These are phyloP conservation scores for Hylia prasina DNA, from an alignment of 2,113 vertebrate species.

Conservation along the genomic window DNA sequence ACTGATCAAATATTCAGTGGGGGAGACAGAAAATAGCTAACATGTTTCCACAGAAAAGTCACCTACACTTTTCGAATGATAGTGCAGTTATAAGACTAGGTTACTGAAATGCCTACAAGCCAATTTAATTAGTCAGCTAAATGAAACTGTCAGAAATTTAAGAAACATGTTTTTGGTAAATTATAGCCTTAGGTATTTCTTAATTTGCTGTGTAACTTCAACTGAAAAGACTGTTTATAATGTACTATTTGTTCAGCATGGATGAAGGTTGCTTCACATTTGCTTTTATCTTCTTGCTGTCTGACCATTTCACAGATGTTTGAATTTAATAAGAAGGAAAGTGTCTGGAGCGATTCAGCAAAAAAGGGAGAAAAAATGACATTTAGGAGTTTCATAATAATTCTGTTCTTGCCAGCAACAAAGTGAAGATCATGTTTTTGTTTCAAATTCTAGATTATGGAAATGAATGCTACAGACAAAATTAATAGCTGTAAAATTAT, in stretches of 20 bases:
- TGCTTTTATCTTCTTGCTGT: constrained; percentile 67
- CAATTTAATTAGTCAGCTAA: constrained; percentile 78
- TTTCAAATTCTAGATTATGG: constrained; percentile 68
- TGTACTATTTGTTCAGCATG: constrained; percentile 71
- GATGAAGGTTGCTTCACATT: constrained; percentile 68
- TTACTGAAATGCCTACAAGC: constrained; percentile 67
- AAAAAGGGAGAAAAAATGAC: constrained; percentile 1
- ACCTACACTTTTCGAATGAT: constrained; percentile 52
- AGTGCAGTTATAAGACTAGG: constrained; percentile 39
- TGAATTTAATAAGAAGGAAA: constrained; percentile 68
- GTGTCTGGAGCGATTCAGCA: constrained; percentile 25
- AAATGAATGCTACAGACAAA: constrained; percentile 68
- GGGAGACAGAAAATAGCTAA: not conserved
- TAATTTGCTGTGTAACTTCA: constrained; percentile 73
- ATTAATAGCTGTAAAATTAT: constrained; percentile 75
- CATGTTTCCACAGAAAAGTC: constrained; percentile 15
- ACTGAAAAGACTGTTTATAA: constrained; percentile 64
- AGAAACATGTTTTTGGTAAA: constrained; percentile 71
- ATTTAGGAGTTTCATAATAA: constrained; percentile 57
- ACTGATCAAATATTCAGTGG: constrained; percentile 22
- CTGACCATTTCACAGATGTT: constrained; percentile 69
- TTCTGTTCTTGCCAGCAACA: constrained; percentile 45
- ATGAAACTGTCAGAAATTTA: constrained; percentile 74
- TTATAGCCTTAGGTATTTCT: constrained; percentile 71
- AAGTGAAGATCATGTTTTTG: constrained; percentile 53